Evolutionary conservation across 2,797 vertebrate species (phyloP).

Genomic region (Acrossocheilus wenchowensis): DNA sequence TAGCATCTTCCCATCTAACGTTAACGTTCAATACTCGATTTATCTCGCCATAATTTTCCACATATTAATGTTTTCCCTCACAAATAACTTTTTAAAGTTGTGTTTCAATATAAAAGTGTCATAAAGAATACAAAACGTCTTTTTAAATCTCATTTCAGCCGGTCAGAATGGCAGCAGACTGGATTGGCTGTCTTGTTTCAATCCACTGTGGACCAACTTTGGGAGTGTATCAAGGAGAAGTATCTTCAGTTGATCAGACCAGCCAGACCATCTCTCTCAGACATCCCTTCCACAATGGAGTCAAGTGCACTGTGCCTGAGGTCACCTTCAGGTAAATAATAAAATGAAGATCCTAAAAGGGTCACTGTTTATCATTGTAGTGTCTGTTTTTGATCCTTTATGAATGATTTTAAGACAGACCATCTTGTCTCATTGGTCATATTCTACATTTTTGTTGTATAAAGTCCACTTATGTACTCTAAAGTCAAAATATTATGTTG

Average conservation of each 20-base stretch:
- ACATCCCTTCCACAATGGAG: slow-evolving; percentile 95
- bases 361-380: not conserved
- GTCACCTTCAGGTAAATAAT: slow-evolving; percentile 94
- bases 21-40: not conserved
- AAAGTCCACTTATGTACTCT: too few species aligned
- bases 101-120: not conserved
- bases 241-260: slow-evolving; percentile 92
- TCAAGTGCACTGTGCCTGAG: slow-evolving; percentile 95
- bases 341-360: not conserved
- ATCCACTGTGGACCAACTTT: slow-evolving; percentile 94
- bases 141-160: slow-evolving; percentile 21
- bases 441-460: not conserved
- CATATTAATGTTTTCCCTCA: too few species aligned
- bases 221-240: slow-evolving; percentile 95
- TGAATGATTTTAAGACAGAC: not conserved
- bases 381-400: not conserved
- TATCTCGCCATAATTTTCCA: not conserved
- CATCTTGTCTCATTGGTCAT: not conserved
- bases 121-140: not conserved
- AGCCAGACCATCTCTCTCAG: slow-evolving; percentile 96
- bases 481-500: not conserved
- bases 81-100: not conserved
- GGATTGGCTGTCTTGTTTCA: slow-evolving; percentile 96
- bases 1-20: slow-evolving; percentile 24
- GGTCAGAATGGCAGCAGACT: slow-evolving; percentile 88